Percentiles rank a stretch among this genome's conserved stretches.
phyloP scores from a whole-genome alignment of 1,140 invertebrate genomes.

The Drosophila jambulina region DNA sequence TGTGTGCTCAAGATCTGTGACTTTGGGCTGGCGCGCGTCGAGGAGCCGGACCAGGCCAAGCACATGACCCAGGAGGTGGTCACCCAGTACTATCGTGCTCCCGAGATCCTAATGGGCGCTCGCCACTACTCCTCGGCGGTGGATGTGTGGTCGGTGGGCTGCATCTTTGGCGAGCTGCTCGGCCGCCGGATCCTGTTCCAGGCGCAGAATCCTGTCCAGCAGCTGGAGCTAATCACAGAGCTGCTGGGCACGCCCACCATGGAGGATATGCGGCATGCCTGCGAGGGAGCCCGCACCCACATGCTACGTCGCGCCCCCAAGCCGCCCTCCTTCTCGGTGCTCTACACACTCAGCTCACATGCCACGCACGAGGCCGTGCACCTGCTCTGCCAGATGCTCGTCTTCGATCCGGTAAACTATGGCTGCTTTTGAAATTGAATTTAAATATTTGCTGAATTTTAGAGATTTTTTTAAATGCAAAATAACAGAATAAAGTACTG shows the following conservation, averaged over 20 bases:
- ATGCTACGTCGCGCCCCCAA: slow-evolving; percentile 96
- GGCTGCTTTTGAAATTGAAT: background rate
- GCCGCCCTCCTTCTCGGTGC: slow-evolving; percentile 93
- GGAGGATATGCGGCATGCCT: slow-evolving; percentile 98
- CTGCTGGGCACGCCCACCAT: slow-evolving; percentile 97
- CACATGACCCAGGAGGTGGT: slow-evolving; percentile 99
- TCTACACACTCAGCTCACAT: slow-evolving; percentile 96
- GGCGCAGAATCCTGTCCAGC: slow-evolving; percentile 96
- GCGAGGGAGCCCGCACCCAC: slow-evolving; percentile 97
- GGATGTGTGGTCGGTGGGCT: slow-evolving; percentile 99
- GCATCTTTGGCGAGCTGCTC: slow-evolving; percentile 98
- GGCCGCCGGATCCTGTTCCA: slow-evolving; percentile 98
- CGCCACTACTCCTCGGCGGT: slow-evolving; percentile 98
- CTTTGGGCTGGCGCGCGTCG: slow-evolving; percentile 96
- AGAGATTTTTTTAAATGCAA: background rate
- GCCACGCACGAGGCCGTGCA: slow-evolving; percentile 99
- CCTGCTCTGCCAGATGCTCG: slow-evolving; percentile 98
- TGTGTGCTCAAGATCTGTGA: slow-evolving; percentile 99
- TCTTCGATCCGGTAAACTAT: slow-evolving; percentile 96
- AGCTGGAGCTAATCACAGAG: slow-evolving; percentile 98
- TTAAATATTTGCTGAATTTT: background rate
- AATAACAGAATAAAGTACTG: too few relatives aligned
- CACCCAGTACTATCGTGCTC: slow-evolving; percentile 99
- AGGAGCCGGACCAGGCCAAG: slow-evolving; percentile 95
- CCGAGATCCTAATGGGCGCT: slow-evolving; percentile 99